These are phyloP conservation scores for Syngnathus typhle DNA, from an alignment of 2,113 vertebrate genomes.

Conservation along the genomic window DNA sequence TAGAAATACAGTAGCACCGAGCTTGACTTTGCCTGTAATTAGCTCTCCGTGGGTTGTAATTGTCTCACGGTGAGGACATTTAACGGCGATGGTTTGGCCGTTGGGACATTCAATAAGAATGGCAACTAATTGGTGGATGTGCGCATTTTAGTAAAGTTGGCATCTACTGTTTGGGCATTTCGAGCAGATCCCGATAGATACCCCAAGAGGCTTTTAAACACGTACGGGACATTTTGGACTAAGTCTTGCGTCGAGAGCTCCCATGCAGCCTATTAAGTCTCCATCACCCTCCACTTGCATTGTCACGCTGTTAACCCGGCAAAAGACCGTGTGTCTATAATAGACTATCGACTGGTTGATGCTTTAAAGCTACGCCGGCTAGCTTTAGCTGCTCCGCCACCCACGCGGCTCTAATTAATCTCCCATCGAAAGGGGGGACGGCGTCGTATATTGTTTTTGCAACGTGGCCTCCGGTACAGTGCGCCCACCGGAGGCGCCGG, in stretches of 20 bases:
- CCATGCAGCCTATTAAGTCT: slow-evolving; percentile 18
- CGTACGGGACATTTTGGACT: background rate
- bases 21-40: slow-evolving; percentile 59
- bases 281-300: slow-evolving; percentile 14
- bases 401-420: slow-evolving; percentile 31
- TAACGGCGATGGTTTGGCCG: slow-evolving; percentile 33
- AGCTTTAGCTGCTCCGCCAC: slow-evolving; percentile 15
- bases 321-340: slow-evolving; percentile 24
- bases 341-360: slow-evolving; percentile 27
- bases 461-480: slow-evolving; percentile 24
- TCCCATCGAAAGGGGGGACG: slow-evolving; percentile 34
- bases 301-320: slow-evolving; percentile 25
- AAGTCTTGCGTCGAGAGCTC: background rate
- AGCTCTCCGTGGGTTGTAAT: slow-evolving; percentile 68
- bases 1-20: slow-evolving; percentile 37
- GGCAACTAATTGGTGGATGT: background rate
- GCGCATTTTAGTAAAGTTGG: background rate
- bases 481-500: slow-evolving; percentile 32
- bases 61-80: slow-evolving; percentile 55
- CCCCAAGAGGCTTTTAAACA: background rate
- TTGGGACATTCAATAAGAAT: slow-evolving; percentile 6
- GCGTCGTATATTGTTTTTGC: slow-evolving; percentile 46
- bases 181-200: too few species aligned
- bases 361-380: slow-evolving; percentile 10
- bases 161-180: background rate